Percentiles rank a stretch among this genome's conserved stretches.
Evolutionary conservation across 2,797 vertebrate species (phyloP).

Genomic region (Parauchenoglanis ngamensis): DNA sequence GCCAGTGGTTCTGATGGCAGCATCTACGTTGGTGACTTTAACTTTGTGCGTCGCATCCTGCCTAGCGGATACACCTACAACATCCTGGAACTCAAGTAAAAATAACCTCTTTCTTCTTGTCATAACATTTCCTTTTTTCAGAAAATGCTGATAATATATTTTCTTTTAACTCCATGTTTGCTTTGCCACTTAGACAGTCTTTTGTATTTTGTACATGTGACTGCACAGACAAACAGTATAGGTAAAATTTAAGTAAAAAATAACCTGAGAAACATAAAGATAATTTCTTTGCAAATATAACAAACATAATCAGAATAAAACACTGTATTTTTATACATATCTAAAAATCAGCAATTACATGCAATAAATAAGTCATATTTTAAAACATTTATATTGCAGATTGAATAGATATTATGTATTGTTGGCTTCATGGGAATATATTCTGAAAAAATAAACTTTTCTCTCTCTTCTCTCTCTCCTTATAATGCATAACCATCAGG

Average conservation of each 20-base stretch:
- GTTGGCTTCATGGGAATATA: constrained; percentile 8
- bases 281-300: neutral
- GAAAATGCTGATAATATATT: neutral
- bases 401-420: neutral
- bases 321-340: neutral
- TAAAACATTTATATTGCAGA: neutral
- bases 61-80: constrained; percentile 88
- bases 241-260: neutral
- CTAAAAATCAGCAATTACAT: constrained; percentile 2
- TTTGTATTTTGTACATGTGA: neutral
- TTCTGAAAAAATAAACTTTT: constrained; percentile 41
- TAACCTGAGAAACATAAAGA: constrained; percentile 1
- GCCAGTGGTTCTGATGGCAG: constrained; percentile 90
- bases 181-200: neutral
- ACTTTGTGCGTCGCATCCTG: constrained; percentile 89
- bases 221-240: neutral
- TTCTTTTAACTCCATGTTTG: neutral
- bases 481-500: constrained; percentile 70
- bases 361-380: neutral
- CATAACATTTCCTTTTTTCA: neutral
- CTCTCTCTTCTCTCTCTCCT: constrained; percentile 35
- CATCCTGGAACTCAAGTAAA: constrained; percentile 93
- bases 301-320: neutral
- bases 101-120: neutral
- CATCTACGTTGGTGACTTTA: constrained; percentile 93